Evolutionary conservation across 2,113 vertebrate genomes (phyloP).

Genomic region (Crocuta crocuta): DNA sequence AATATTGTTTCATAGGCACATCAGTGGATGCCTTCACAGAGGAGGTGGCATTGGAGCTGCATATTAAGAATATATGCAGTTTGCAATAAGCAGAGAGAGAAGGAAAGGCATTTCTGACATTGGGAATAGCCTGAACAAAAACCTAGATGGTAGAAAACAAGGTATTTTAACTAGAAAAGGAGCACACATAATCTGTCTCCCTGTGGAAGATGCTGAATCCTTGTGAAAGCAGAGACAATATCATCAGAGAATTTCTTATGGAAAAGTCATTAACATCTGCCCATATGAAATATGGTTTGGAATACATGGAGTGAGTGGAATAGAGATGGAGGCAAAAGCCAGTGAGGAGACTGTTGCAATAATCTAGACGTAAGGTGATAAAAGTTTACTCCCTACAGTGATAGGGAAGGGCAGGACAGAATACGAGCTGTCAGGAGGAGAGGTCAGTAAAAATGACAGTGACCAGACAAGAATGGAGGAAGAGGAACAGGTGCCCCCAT

Average conservation of each 20-base stretch:
- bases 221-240: not conserved
- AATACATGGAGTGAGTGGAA: not conserved
- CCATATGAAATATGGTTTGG: rapidly evolving
- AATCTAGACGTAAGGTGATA: not conserved
- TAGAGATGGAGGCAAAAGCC: not conserved
- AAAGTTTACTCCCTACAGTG: not conserved
- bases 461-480: not conserved
- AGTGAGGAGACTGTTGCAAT: rapidly evolving
- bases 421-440: rapidly evolving
- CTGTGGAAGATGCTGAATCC: not conserved
- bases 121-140: not conserved
- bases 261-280: not conserved
- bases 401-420: not conserved
- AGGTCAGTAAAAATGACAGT: too few species aligned
- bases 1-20: not conserved
- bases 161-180: not conserved
- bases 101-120: not conserved
- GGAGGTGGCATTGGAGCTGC: not conserved
- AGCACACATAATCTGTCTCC: not conserved
- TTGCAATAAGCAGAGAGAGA: not conserved
- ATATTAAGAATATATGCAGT: not conserved
- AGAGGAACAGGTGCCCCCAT: not conserved
- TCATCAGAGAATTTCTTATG: not conserved
- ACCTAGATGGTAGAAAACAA: not conserved
- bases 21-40: not conserved